These are phyloP conservation scores for Aphelenchoides avenae DNA, from an alignment of 1,140 invertebrate genomes.

Conservation along the genomic window DNA sequence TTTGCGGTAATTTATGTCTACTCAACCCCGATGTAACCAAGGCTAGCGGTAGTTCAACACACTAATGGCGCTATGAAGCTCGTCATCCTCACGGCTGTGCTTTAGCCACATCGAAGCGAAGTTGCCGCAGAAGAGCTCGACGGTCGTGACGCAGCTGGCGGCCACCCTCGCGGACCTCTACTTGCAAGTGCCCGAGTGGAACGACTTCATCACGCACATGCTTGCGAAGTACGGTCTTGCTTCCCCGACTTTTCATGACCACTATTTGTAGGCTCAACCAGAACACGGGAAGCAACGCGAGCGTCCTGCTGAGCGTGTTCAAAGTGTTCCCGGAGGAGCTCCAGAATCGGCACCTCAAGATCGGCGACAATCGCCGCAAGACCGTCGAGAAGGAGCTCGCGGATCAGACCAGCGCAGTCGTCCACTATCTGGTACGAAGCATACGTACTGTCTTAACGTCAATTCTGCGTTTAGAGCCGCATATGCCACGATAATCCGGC, in stretches of 20 bases:
- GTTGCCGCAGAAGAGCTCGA: slow-evolving; percentile 22
- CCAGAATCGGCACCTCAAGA: slow-evolving; percentile 72
- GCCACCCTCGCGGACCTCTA: slow-evolving; percentile 85
- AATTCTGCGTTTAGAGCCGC: slow-evolving; percentile 23
- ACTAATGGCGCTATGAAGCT: too few relatives aligned
- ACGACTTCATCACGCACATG: slow-evolving; percentile 77
- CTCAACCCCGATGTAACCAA: too few relatives aligned
- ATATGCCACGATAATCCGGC: slow-evolving; percentile 12
- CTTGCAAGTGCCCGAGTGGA: slow-evolving; percentile 88
- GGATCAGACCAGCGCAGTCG: slow-evolving; percentile 60
- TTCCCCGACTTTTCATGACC: too few relatives aligned
- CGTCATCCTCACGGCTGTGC: too few relatives aligned
- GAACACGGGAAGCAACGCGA: slow-evolving; percentile 50
- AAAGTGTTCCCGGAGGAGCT: slow-evolving; percentile 94
- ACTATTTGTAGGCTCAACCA: slow-evolving; percentile 29
- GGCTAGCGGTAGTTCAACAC: too few relatives aligned
- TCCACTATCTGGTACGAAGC: slow-evolving; percentile 70
- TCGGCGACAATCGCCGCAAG: slow-evolving; percentile 81
- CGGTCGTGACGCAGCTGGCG: slow-evolving; percentile 69
- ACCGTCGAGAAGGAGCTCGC: slow-evolving; percentile 75
- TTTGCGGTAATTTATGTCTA: too few relatives aligned
- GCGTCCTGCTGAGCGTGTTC: slow-evolving; percentile 78
- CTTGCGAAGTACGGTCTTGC: slow-evolving; percentile 67
- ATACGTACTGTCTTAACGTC: neutral
- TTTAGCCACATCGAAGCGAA: slow-evolving; percentile 24